Percentiles rank a stretch among this genome's conserved stretches.
Conservation (phyloP, 2,113 vertebrate species). For the Actenoides lindsayi region DNA sequence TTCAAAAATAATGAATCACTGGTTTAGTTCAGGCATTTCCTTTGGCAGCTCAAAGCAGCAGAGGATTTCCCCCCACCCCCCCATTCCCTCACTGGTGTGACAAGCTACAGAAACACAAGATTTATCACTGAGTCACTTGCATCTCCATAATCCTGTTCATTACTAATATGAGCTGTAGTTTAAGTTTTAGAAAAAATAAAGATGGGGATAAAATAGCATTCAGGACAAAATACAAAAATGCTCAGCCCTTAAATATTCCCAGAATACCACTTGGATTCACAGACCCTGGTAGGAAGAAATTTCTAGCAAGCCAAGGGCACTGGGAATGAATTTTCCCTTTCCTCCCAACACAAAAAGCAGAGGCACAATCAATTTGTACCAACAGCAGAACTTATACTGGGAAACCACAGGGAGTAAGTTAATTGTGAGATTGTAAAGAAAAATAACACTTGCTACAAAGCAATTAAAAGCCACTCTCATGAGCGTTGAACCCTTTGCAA, state of each 20-base stretch:
- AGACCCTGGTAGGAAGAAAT: background rate
- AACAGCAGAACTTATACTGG: background rate
- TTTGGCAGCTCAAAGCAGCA: background rate
- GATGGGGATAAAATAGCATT: background rate
- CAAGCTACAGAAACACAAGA: background rate
- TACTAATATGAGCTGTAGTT: background rate
- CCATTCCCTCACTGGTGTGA: background rate
- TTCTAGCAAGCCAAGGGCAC: background rate
- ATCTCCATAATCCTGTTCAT: background rate
- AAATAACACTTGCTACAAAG: constrained; percentile 17
- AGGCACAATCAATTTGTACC: constrained; percentile 11
- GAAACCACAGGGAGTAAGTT: constrained; percentile 25
- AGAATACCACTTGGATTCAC: background rate
- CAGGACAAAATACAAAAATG: background rate
- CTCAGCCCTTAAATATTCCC: background rate
- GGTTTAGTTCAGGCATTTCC: background rate
- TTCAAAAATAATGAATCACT: background rate
- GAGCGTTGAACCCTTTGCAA: background rate
- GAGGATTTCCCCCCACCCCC: background rate
- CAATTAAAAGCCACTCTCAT: constrained; percentile 33
- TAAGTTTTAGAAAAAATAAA: background rate
- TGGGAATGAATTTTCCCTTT: background rate
- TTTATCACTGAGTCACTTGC: background rate
- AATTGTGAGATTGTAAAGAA: constrained; percentile 22
- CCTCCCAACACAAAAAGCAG: background rate